Evolutionary conservation across 92 coral and sea anemone species (phyloP).

Genomic region (Anthopleura xanthogrammica): DNA sequence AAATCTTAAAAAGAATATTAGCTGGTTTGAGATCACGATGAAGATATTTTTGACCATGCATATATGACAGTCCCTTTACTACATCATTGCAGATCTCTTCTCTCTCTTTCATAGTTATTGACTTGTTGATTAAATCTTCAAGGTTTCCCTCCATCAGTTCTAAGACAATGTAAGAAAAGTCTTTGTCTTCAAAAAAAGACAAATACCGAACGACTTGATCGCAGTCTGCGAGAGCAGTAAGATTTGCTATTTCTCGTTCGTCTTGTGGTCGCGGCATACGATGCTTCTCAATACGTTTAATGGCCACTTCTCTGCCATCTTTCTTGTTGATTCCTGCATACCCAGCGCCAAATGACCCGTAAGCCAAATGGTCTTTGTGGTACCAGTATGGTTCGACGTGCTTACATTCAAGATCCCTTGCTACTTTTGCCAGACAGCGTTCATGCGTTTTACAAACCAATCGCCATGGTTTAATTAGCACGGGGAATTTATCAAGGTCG

Average conservation of each 20-base stretch:
- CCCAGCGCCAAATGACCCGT: constrained; percentile 32
- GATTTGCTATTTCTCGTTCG: constrained; percentile 40
- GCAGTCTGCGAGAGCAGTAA: constrained; percentile 31
- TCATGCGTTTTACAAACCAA: constrained; percentile 22
- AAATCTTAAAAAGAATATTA: constrained; percentile 41
- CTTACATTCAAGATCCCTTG: constrained; percentile 14
- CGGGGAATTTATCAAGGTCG: neutral
- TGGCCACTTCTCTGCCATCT: constrained; percentile 50
- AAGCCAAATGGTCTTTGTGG: constrained; percentile 27
- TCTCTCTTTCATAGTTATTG: neutral
- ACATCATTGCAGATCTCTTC: constrained; percentile 40
- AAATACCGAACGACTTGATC: constrained; percentile 43
- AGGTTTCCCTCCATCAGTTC: constrained; percentile 57
- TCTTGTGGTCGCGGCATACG: constrained; percentile 33
- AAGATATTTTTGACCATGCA: constrained; percentile 40
- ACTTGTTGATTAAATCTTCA: constrained; percentile 7
- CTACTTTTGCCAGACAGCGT: constrained; percentile 22
- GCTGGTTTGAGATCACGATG: constrained; percentile 65
- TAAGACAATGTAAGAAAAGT: constrained; percentile 33
- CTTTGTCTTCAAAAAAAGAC: constrained; percentile 7
- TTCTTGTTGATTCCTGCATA: constrained; percentile 44
- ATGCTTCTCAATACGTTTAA: constrained; percentile 45
- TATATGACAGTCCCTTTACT: constrained; percentile 21
- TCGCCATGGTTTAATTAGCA: constrained; percentile 16
- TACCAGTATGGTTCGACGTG: constrained; percentile 9